Percentiles rank a stretch among this genome's conserved stretches.
Evolutionary conservation across 1,140 invertebrate genomes (phyloP).

Genomic region (Caenorhabditis latens): DNA sequence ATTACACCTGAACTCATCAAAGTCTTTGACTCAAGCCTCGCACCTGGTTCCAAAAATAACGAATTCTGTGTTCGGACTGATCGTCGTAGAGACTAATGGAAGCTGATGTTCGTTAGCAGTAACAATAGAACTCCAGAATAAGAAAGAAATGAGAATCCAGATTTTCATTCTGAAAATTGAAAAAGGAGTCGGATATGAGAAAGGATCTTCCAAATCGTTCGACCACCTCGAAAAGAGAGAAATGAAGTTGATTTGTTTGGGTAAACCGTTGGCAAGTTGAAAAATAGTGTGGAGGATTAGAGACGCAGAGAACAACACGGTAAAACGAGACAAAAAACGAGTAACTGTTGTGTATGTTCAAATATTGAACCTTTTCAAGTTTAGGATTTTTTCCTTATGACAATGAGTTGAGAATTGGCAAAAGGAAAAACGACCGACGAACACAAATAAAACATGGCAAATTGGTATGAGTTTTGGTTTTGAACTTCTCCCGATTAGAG

Average conservation of each 20-base stretch:
- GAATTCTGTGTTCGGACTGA: constrained; percentile 41
- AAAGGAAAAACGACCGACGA: neutral
- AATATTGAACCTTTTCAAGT: constrained; percentile 31
- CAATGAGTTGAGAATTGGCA: neutral
- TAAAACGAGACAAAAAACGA: constrained; percentile 20
- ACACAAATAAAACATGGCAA: neutral
- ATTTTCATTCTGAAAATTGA: neutral
- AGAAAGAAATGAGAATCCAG: neutral
- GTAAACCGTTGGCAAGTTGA: constrained; percentile 23
- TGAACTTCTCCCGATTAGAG: neutral
- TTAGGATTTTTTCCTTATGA: neutral
- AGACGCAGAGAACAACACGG: constrained; percentile 32
- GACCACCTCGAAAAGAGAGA: neutral
- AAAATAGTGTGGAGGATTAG: constrained; percentile 2
- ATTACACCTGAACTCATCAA: neutral
- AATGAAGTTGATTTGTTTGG: constrained; percentile 27
- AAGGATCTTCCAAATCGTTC: neutral
- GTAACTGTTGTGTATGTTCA: constrained; percentile 47
- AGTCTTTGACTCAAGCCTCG: too few species aligned
- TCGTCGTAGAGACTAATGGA: neutral
- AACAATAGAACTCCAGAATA: neutral
- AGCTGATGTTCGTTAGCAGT: neutral
- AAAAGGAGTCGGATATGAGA: neutral
- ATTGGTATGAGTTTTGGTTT: neutral
- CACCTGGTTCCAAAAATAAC: constrained; percentile 35